These are phyloP conservation scores for Anthophora plumipes DNA, from an alignment of 2,888 invertebrate genomes.

Conservation along the genomic window DNA sequence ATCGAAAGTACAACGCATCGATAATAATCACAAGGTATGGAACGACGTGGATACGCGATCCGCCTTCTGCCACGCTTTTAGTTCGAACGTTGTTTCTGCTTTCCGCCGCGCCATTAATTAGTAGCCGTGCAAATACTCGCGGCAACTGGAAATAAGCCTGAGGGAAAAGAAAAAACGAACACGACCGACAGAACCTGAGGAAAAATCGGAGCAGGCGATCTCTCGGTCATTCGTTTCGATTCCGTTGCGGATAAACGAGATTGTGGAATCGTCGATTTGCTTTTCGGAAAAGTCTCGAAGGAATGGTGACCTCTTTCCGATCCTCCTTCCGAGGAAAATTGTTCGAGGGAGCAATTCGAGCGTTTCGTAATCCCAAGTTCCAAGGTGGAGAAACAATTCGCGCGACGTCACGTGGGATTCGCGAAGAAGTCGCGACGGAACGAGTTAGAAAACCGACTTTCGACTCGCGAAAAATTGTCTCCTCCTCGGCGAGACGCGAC, in stretches of 20 bases:
- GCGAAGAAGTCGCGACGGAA: background rate
- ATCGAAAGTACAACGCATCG: slow-evolving; percentile 46
- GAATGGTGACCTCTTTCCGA: background rate
- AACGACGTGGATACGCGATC: slow-evolving; percentile 3
- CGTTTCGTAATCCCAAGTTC: background rate
- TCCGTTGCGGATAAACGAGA: too few species aligned
- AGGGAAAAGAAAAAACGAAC: too few species aligned
- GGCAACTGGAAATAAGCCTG: too few species aligned
- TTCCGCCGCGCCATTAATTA: slow-evolving; percentile 41
- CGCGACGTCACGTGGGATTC: background rate
- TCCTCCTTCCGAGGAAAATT: background rate
- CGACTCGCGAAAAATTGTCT: slow-evolving; percentile 31
- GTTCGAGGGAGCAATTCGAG: background rate
- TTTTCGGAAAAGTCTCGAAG: background rate
- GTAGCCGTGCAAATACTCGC: slow-evolving; percentile 18
- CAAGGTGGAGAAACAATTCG: background rate
- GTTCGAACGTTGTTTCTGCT: slow-evolving; percentile 11
- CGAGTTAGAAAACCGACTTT: slow-evolving; percentile 13
- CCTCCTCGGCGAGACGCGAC: slow-evolving; percentile 27
- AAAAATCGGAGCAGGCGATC: background rate
- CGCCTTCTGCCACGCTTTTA: slow-evolving; percentile 11
- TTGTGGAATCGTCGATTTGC: slow-evolving; percentile 6
- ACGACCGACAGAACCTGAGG: background rate
- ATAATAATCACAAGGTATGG: slow-evolving; percentile 47
- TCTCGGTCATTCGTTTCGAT: background rate